Conservation (phyloP, 2,797 vertebrate species). For the Potorous gilbertii region DNA sequence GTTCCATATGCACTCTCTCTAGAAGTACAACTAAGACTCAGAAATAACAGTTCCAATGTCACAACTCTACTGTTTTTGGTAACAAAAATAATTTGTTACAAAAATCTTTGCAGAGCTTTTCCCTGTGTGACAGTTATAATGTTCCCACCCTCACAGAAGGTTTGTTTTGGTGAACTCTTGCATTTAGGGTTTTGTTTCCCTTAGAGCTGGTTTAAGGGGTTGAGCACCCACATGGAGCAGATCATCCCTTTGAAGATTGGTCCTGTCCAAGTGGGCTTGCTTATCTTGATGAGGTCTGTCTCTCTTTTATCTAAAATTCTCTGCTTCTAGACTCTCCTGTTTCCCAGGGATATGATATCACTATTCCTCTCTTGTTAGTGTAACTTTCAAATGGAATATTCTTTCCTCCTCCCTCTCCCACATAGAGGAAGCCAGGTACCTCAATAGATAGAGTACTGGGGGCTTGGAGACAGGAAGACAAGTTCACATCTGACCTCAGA, state of each 20-base stretch:
- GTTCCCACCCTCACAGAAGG: no score
- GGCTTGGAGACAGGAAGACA: not conserved
- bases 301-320: not conserved
- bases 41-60: not conserved
- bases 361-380: not conserved
- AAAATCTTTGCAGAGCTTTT: not conserved
- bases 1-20: not conserved
- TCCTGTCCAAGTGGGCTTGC: not conserved
- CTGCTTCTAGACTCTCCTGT: not conserved
- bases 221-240: not conserved
- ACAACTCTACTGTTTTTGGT: not conserved
- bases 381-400: not conserved
- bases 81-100: not conserved
- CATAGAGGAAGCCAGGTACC: no score
- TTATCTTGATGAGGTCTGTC: not conserved
- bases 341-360: not conserved
- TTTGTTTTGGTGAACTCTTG: not conserved
- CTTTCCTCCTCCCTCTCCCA: not conserved
- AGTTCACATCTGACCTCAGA: not conserved
- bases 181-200: not conserved
- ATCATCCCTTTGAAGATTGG: not conserved
- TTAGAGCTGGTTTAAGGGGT: not conserved
- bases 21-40: not conserved
- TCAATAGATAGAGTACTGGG: not conserved
- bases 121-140: not conserved